Evolutionary conservation across 1,140 invertebrate genomes (phyloP).

Genomic region (Holcopasites calliopsidis): DNA sequence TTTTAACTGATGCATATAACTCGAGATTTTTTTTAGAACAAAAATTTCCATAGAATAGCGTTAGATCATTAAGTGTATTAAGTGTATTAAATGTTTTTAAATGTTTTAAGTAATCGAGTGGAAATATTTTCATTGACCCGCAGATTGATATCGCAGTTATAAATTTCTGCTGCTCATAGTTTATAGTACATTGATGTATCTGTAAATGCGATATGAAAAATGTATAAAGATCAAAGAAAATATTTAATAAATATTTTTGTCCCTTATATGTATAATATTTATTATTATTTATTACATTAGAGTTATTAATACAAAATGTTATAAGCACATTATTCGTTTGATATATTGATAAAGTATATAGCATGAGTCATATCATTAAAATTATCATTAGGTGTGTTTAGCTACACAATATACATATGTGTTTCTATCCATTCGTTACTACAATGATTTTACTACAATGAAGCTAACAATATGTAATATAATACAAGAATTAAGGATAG

Average conservation of each 20-base stretch:
- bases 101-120: not conserved
- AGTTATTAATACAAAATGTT: slow-evolving; percentile 36
- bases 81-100: not conserved
- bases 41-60: not conserved
- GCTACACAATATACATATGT: not conserved
- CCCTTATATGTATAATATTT: not conserved
- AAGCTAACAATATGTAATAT: not conserved
- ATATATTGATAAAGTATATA: slow-evolving; percentile 14
- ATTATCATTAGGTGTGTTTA: slow-evolving; percentile 15
- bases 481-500: not conserved
- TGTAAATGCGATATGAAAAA: slow-evolving; percentile 12
- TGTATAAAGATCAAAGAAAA: slow-evolving; percentile 32
- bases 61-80: not conserved
- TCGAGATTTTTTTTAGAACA: not conserved
- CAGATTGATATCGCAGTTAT: not conserved
- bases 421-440: not conserved
- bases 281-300: slow-evolving; percentile 27
- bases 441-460: not conserved
- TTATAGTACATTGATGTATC: slow-evolving; percentile 9
- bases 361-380: slow-evolving; percentile 16
- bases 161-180: slow-evolving; percentile 15
- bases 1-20: not conserved
- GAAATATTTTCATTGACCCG: not conserved
- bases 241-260: slow-evolving; percentile 46
- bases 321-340: slow-evolving; percentile 18